phyloP scores from a whole-genome alignment of 2,797 vertebrate genomes.

The Oryzias sinensis region DNA sequence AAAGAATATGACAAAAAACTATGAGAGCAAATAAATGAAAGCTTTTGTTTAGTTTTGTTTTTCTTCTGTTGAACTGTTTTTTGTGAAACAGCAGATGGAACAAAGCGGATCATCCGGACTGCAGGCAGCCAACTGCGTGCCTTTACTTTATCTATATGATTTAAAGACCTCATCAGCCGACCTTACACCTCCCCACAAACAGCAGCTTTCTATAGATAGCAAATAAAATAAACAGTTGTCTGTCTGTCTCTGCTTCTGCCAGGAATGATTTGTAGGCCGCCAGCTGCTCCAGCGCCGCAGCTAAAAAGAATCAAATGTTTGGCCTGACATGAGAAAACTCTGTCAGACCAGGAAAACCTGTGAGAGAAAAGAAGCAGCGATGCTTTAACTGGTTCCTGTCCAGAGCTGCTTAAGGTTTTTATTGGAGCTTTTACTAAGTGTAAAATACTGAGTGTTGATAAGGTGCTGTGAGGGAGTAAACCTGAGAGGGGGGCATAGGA shows the following conservation, averaged over 20 bases:
- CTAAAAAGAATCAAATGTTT: conserved; percentile 74
- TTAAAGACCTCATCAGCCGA: conserved; percentile 70
- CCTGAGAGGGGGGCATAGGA: conserved; percentile 20
- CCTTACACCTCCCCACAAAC: conserved; percentile 55
- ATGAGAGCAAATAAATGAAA: too few relatives aligned
- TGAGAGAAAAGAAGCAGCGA: conserved; percentile 25
- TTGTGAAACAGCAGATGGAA: not conserved
- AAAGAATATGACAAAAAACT: too few relatives aligned
- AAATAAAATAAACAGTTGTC: conserved; percentile 55
- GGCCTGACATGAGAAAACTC: conserved; percentile 65
- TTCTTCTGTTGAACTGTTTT: too few relatives aligned
- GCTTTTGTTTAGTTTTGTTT: too few relatives aligned
- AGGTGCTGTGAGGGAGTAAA: conserved; percentile 23
- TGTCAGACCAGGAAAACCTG: conserved; percentile 52
- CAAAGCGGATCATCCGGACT: conserved; percentile 3
- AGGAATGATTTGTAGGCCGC: conserved; percentile 46
- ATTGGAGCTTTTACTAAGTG: conserved; percentile 50
- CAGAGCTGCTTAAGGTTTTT: conserved; percentile 46
- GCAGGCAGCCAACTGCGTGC: conserved; percentile 4
- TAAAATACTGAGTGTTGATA: conserved; percentile 63
- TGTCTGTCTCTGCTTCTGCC: conserved; percentile 21
- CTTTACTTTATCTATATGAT: conserved; percentile 29
- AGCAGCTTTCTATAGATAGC: conserved; percentile 59
- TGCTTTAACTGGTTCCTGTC: conserved; percentile 52
- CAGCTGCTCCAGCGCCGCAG: conserved; percentile 47